phyloP scores from a whole-genome alignment of 2,888 invertebrate species.

The Plebejus melissa region DNA sequence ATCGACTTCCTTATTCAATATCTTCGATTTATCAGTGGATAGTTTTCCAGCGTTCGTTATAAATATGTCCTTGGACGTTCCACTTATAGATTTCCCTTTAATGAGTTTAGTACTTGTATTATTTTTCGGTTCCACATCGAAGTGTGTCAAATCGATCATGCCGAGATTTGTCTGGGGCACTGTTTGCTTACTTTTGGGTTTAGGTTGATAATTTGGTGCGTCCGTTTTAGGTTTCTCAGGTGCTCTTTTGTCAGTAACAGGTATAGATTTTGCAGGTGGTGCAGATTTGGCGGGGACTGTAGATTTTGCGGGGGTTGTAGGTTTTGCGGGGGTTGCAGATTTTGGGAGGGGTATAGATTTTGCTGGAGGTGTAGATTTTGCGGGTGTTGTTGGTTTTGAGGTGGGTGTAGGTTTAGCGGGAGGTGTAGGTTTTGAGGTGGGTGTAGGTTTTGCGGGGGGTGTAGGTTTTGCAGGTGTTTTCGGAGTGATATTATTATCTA shows the following conservation, averaged over 20 bases:
- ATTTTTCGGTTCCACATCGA: conserved; percentile 1
- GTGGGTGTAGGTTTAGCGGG: not conserved
- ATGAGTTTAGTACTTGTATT: not conserved
- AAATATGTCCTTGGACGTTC: conserved; percentile 46
- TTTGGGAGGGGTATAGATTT: not conserved
- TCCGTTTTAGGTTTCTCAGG: not conserved
- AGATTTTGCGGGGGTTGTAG: not conserved
- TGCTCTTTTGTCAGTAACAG: not conserved
- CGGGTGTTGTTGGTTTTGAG: not conserved
- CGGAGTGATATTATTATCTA: not conserved
- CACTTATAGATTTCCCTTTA: conserved; percentile 35
- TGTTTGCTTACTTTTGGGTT: conserved; percentile 4
- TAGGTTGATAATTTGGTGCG: not conserved
- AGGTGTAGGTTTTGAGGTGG: not conserved
- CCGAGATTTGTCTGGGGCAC: not conserved
- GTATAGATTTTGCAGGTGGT: not conserved
- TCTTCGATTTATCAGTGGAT: conserved; percentile 13
- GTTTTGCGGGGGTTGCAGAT: not conserved
- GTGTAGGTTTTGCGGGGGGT: not conserved
- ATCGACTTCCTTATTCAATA: not conserved
- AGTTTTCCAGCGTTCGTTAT: conserved; percentile 31
- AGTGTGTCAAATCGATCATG: conserved; percentile 32
- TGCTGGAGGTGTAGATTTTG: not conserved
- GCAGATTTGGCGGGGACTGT: not conserved
- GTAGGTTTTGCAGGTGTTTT: not conserved